Base-by-base conservation (phyloP, 2,113 vertebrate species). In the Haplochromis vanheusdeni region DNA sequence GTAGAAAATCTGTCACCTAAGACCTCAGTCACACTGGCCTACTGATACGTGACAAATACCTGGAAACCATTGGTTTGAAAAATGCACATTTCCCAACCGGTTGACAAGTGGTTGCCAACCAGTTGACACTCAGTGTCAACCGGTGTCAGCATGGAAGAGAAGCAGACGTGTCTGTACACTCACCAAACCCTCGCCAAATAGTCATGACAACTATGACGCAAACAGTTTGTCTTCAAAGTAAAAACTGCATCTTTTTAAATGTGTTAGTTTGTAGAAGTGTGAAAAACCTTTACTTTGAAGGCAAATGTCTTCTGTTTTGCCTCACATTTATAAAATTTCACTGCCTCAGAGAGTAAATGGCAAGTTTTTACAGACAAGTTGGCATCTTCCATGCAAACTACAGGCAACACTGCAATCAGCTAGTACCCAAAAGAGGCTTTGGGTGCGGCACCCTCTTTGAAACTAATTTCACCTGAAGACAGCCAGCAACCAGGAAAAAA, bases 11-110 rank as follows among this genome's bases (percentile, higher is more conserved):
- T 0, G 42, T n/a, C 42, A 49, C 10, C 9, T 75, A 75, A 3
- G 40, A 45, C 40, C 68, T 73, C 40, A 73, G 40, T 26, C 21
- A 73, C 2, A 45, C 68, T 45, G 68, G 23, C 9, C 21, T 28
- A 47, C n/a, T 2, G 5, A 17, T 45, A 9, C 9, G 4, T 45
- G 13, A 40, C 35, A 4, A 42, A 40, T 23, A 2, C 37, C n/a
- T 42, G 35, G 8, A 26, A 73, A 45, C 1, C 21, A 28, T 1
- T 47, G 21, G 14, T 17, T 47, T 45, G 37, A 45, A 73, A 73
- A 73, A 73, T 73, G 40, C 2, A 14, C 14, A 45, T 73, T 45
- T 10, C 13, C 68, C 0, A 45, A 11, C 40, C 0, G 1, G 40
- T 73, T 73, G 21, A 6, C 37, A 42, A 45, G 65, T 0, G 37